These are phyloP conservation scores for Diprion similis DNA, from an alignment of 1,140 invertebrate species.

Conservation along the genomic window DNA sequence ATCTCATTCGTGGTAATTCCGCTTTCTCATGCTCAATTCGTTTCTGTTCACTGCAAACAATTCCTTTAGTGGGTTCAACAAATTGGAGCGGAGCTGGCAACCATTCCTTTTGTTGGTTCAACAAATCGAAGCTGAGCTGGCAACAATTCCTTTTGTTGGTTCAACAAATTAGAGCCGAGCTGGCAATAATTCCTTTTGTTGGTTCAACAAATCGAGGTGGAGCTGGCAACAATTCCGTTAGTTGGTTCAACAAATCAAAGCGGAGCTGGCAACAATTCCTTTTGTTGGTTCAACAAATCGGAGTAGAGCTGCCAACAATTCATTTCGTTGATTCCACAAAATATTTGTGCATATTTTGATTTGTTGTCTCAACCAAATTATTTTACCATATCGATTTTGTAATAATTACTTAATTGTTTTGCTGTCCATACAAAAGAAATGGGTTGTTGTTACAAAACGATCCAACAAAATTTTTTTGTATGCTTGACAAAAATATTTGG, in stretches of 20 bases:
- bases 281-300: too few relatives aligned
- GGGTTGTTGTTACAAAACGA: neutral
- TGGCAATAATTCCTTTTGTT: neutral
- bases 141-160: too few relatives aligned
- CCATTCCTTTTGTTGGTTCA: too few relatives aligned
- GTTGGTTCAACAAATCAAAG: neutral
- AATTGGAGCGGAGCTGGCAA: too few relatives aligned
- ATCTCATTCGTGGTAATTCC: too few relatives aligned
- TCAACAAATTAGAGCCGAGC: neutral
- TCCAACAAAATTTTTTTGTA: neutral
- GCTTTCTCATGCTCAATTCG: too few relatives aligned
- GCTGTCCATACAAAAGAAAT: neutral
- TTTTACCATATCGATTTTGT: neutral
- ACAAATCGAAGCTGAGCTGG: too few relatives aligned
- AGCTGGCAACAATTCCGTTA: neutral
- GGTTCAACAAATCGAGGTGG: neutral
- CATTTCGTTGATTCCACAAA: too few relatives aligned
- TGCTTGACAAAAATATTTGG: neutral
- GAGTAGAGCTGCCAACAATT: too few relatives aligned
- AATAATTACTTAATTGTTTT: neutral
- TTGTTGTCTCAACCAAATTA: neutral
- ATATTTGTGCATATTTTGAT: neutral
- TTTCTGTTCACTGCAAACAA: too few relatives aligned
- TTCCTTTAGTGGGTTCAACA: too few relatives aligned
- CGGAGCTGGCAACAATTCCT: too few relatives aligned